Base-by-base conservation (phyloP, 2,113 vertebrate species). In the Mungos mungo region DNA sequence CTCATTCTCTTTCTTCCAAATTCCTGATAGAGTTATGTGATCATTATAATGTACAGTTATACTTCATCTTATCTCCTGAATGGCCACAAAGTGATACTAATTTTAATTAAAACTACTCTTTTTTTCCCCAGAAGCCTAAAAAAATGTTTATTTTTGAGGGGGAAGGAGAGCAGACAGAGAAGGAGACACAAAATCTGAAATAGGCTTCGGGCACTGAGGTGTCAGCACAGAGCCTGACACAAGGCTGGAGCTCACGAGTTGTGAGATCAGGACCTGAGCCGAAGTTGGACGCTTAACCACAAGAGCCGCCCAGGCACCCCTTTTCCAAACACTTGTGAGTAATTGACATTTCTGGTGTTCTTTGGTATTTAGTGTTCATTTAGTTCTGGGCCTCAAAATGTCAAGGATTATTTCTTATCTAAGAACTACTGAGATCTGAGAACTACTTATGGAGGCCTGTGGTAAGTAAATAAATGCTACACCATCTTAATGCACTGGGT, bases 401-500 rank as follows among this genome's bases (percentile, higher is more conserved):
- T 33, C 16, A 96, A 84, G 29, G 27, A 66, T 23, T 16, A 69
- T 38, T 95, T 96, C 41, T 90, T 96, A 84, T 50, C 50, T 86
- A 68, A 65, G 14, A 93, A 92, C 25, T 95, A 80, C 8, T 91
- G 13, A 50, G 12, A 84, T 50, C 50, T 86, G 72, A 65, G 14
- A 93, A 92, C 31, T 95, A 80, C 8, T 91, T 85, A 72, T 16
- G n/a, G n/a, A 85, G 15, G 9, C 7, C 50, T 45, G 6, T 13
- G 2, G 25, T 21, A 66, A 90, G 63, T 77, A 85, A 74, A 81
- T 57, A 69, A 84, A n/a, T 27, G 31, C 18, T 60, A 95, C 2
- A 47, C 52, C 31, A 93, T 16, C 33, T 96, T 91, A 7, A 50
- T 52, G 7, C 68, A 74, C 38, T 66, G 2, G 38, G 27, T 41